These are phyloP conservation scores for Troides helena DNA, from an alignment of 2,888 invertebrate species.

Conservation along the genomic window DNA sequence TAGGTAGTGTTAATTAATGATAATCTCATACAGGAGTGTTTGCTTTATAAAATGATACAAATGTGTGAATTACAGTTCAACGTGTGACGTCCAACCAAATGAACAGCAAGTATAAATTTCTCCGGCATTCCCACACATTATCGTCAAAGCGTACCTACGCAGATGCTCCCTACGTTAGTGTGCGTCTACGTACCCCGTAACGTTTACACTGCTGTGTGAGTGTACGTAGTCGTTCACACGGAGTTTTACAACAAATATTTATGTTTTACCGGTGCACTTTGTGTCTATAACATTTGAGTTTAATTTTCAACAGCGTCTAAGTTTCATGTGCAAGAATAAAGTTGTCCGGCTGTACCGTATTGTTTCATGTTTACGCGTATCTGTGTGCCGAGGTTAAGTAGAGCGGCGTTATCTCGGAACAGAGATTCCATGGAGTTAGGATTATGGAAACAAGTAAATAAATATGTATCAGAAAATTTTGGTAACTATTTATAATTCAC, in stretches of 20 bases:
- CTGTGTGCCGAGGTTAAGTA: conserved; percentile 79
- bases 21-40: conserved; percentile 61
- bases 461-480: background rate
- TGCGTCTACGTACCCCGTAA: conserved; percentile 33
- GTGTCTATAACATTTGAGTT: conserved; percentile 40
- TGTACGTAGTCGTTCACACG: conserved; percentile 55
- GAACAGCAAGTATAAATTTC: conserved; percentile 75
- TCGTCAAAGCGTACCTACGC: conserved; percentile 54
- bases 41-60: conserved; percentile 70
- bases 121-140: conserved; percentile 73
- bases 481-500: background rate
- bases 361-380: conserved; percentile 79
- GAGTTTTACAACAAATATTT: conserved; percentile 31
- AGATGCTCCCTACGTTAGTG: conserved; percentile 44
- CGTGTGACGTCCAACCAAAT: conserved; percentile 56
- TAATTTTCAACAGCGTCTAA: conserved; percentile 36
- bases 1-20: conserved; percentile 58
- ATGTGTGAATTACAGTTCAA: conserved; percentile 70
- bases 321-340: conserved; percentile 52
- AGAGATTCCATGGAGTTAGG: conserved; percentile 72
- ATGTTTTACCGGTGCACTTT: conserved; percentile 40
- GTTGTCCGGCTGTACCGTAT: conserved; percentile 76
- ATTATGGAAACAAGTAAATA: conserved; percentile 52
- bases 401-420: conserved; percentile 79
- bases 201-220: conserved; percentile 49